Evolutionary conservation across 2,797 vertebrate species (phyloP).

Genomic region (Phalanger gymnotis): DNA sequence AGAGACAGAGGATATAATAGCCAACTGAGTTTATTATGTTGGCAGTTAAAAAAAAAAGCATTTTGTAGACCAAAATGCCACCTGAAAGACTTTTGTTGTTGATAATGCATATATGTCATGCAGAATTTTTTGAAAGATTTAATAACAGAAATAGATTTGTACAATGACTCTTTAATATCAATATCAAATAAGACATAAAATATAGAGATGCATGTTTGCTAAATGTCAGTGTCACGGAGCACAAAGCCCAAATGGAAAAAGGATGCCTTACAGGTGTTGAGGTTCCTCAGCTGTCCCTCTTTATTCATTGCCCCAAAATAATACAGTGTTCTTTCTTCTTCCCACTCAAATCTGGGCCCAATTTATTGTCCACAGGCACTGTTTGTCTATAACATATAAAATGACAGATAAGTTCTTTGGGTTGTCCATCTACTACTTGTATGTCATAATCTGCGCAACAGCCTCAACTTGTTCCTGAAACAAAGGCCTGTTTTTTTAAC

Average conservation of each 20-base stretch:
- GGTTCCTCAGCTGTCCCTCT: too few relatives aligned
- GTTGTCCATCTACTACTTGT: not conserved
- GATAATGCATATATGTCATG: not conserved
- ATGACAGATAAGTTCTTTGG: not conserved
- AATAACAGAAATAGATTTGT: not conserved
- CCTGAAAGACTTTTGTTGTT: not conserved
- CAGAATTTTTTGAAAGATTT: not conserved
- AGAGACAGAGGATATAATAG: not conserved
- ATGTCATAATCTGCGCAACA: not conserved
- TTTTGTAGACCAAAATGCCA: not conserved
- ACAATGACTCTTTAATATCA: not conserved
- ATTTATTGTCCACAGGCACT: not conserved
- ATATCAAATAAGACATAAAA: not conserved
- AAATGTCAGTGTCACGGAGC: not conserved
- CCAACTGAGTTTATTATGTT: not conserved
- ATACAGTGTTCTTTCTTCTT: not conserved
- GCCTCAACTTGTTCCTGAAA: not conserved
- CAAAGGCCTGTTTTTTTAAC: not conserved
- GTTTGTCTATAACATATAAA: not conserved
- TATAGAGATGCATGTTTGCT: not conserved
- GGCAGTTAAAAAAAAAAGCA: not conserved
- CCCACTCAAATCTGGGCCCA: not conserved
- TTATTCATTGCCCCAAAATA: too few relatives aligned
- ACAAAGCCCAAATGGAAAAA: not conserved
- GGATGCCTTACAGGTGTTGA: not conserved